These are phyloP conservation scores for Drosophila infuscata DNA, from an alignment of 2,888 invertebrate species.

Conservation along the genomic window DNA sequence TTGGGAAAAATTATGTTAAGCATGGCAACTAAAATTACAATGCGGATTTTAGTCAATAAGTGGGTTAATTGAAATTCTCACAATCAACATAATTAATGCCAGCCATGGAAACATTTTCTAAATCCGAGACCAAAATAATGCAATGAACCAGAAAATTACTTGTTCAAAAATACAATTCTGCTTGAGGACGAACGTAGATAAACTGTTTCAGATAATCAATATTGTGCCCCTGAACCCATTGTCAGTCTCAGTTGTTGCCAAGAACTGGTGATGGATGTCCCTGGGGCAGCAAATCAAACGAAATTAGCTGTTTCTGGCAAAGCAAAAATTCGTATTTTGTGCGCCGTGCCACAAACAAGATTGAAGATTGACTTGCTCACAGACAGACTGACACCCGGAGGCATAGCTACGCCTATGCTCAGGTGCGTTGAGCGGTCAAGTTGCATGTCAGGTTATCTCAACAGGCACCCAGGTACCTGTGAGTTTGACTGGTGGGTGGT, in stretches of 20 bases:
- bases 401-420: slow-evolving; percentile 28
- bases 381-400: slow-evolving; percentile 8
- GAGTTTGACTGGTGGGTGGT: neutral
- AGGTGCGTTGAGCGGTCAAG: slow-evolving; percentile 57
- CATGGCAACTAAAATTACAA: neutral
- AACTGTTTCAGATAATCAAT: slow-evolving; percentile 67
- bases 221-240: slow-evolving; percentile 39
- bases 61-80: neutral
- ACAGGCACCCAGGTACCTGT: neutral
- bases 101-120: neutral
- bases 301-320: slow-evolving; percentile 69
- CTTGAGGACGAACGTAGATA: slow-evolving; percentile 9
- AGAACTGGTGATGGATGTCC: slow-evolving; percentile 70
- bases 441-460: slow-evolving; percentile 34
- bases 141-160: slow-evolving; percentile 11
- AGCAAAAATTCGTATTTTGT: slow-evolving; percentile 54
- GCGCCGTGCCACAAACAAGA: slow-evolving; percentile 45
- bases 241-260: neutral
- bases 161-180: slow-evolving; percentile 23
- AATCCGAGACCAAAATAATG: slow-evolving; percentile 1
- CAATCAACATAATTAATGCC: neutral
- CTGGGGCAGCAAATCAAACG: slow-evolving; percentile 72
- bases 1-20: neutral
- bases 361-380: slow-evolving; percentile 42
- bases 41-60: neutral